Base-by-base conservation (phyloP, 2,888 invertebrate genomes). In the Rhagonycha fulva region DNA sequence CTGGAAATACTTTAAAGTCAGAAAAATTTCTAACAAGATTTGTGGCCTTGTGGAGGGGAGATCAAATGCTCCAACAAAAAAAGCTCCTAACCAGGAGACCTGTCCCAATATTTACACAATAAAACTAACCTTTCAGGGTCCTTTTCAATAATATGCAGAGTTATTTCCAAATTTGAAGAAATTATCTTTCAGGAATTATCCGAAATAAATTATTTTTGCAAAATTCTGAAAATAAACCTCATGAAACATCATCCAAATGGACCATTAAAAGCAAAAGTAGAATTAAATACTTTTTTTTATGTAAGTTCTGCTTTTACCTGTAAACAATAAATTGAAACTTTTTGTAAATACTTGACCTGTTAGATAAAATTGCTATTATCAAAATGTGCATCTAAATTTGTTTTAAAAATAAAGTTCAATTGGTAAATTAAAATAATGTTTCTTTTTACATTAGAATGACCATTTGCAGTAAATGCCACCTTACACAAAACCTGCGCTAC, bases 401-500 rank as follows among this genome's bases (percentile, higher is more conserved):
- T 47, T 47, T 47, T 47, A n/a, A 47, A 47, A 47, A 47, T 7
- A 47, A 47, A 47, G 47, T 47, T 32, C n/a, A 47, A 47, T 47
- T 47, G 47, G 47, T 47, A 47, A 47, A 76, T 69, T 66, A 76
- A 76, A 76, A 68, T 73, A 67, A 61, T 73, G 47, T n/a, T 32
- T 32, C 11, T 72, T 69, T 72, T 47, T 47, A 47, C 47, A 47
- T n/a, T 47, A 47, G n/a, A 47, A n/a, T 47, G n/a, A 47, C 47
- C 47, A 47, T 47, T 47, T 47, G 47, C 47, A 47, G 47, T 47
- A 71, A 74, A 71, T 76, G 76, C 76, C 69, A 67, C 74, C 76
- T 74, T 74, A 60, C 28, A 71, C 71, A 74, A 24, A 76, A 76
- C 74, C 71, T 71, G 70, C 47, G 47, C 66, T 69, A 32, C 74